phyloP scores from a whole-genome alignment of 2,113 vertebrate genomes.

The Odontesthes bonariensis region DNA sequence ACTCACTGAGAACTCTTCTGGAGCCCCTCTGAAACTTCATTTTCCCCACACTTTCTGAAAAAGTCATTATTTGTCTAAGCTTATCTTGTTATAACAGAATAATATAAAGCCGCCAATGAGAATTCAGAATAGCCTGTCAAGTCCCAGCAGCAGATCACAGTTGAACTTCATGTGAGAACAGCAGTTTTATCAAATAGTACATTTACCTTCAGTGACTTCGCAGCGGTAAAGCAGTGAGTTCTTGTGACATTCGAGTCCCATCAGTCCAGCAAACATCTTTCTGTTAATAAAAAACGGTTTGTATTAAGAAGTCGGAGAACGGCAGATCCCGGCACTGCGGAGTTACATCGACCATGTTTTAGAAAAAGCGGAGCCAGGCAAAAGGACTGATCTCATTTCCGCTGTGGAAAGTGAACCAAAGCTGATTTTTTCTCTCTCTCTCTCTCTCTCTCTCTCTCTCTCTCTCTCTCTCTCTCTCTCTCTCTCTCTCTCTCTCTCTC shows the following conservation, averaged over 20 bases:
- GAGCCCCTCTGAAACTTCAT: background rate
- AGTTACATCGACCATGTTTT: slow-evolving; percentile 60
- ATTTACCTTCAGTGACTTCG: slow-evolving; percentile 69
- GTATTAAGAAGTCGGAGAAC: background rate
- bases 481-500: background rate
- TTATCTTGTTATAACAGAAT: background rate
- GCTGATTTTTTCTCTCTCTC: slow-evolving; percentile 5
- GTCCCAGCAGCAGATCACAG: no score
- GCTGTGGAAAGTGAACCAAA: slow-evolving; percentile 64
- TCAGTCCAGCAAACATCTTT: slow-evolving; percentile 81
- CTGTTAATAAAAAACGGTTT: background rate
- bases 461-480: no score
- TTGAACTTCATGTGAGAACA: no score
- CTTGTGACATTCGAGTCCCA: slow-evolving; percentile 68
- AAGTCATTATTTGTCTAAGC: background rate
- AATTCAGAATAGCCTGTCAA: no score
- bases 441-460: background rate
- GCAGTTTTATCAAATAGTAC: no score
- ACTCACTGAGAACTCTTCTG: background rate
- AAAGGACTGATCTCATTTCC: slow-evolving; percentile 74
- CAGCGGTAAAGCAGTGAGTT: slow-evolving; percentile 54
- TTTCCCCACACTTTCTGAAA: no score
- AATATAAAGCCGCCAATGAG: no score
- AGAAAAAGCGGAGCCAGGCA: slow-evolving; percentile 42
- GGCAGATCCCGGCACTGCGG: slow-evolving; percentile 14